Base-by-base conservation (phyloP, 1,140 invertebrate genomes). In the Thereuonema tuberculata region DNA sequence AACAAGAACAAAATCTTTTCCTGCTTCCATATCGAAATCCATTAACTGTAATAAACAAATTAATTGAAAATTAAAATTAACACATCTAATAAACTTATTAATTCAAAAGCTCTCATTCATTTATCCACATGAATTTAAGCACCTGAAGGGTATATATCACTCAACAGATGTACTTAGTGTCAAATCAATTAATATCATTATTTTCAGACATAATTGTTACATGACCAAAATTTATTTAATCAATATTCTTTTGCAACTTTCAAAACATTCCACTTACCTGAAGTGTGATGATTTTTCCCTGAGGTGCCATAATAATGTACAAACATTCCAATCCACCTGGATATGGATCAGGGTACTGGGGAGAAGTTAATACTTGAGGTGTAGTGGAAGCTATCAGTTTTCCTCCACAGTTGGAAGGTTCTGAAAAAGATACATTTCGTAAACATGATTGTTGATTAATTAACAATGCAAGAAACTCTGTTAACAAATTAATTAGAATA, bases 261-360 rank as follows among this genome's bases (percentile, higher is more conserved):
- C n/a, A 2, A 20, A n/a, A n/a, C n/a, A n/a, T n/a, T n/a, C n/a
- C 31, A 9, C 31, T 64, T 75, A 82, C 83, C 77, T 93, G 88
- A 23, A 93, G 74, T 12, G 89, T 91, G 43, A 93, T 84, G 62
- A 92, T 89, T 70, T 87, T 82, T 43, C 89, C 89, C 17, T 84
- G 80, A 69, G 93, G 87, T 1, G 93, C 88, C 67, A 87, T 84
- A 56, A 97, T 84, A 9, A 89, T 85, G 72, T 94, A 96, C 21
- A 95, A 79, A 67, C 93, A 97, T 75, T 97, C 93, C 31, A 95
- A 75, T 17, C 93, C 93, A 56, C 92, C 92, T 1, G 92, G 91
- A 77, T 95, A 96, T 67, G 84, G 82, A 63, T 86, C 84, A 0
- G 93, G 93, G 75, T 92, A 95, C 56, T 90, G 88, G 47, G 92